These are phyloP conservation scores for Myiothlypis chrysogaster DNA, from an alignment of 2,797 vertebrate genomes.

Conservation along the genomic window DNA sequence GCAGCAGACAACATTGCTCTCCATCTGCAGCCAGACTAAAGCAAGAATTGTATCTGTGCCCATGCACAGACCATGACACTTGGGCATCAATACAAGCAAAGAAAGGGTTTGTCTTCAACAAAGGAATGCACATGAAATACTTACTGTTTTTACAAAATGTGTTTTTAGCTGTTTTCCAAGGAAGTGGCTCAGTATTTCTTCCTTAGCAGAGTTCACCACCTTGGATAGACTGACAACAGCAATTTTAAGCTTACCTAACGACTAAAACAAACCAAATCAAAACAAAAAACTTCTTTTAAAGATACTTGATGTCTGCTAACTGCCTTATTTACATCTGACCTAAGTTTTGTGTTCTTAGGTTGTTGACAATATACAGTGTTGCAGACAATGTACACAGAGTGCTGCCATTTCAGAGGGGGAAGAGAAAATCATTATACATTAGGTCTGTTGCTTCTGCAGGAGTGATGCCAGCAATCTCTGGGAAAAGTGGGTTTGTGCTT, in stretches of 20 bases:
- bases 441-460: neutral
- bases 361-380: neutral
- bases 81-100: neutral
- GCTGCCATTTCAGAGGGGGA: neutral
- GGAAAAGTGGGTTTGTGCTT: neutral
- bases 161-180: neutral
- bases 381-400: rapidly evolving
- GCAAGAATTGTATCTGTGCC: neutral
- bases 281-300: neutral
- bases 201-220: neutral
- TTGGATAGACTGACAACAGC: neutral
- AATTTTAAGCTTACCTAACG: neutral
- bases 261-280: neutral
- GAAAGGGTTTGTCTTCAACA: neutral
- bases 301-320: neutral
- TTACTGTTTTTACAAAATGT: neutral
- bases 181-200: neutral
- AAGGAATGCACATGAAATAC: neutral
- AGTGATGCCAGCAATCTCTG: neutral
- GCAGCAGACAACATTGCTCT: neutral
- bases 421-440: neutral
- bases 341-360: neutral
- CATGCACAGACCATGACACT: neutral
- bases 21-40: neutral
- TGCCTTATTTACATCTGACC: neutral